phyloP scores from a whole-genome alignment of 2,113 vertebrate genomes.

The Pholis gunnellus region DNA sequence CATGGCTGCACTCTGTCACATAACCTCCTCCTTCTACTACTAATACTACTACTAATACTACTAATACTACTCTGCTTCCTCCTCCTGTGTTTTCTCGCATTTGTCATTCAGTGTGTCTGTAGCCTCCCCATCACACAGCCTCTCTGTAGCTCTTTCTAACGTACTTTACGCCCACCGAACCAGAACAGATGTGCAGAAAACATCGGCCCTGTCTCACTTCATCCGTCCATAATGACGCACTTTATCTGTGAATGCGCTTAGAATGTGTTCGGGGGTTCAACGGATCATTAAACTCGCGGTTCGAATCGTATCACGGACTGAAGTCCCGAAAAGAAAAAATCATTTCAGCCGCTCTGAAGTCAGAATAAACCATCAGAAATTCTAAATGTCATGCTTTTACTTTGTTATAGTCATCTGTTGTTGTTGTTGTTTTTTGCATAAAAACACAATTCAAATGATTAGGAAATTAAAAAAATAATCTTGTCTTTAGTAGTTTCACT shows the following conservation, averaged over 20 bases:
- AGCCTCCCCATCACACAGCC: background rate
- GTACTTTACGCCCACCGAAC: constrained; percentile 44
- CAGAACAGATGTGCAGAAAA: constrained; percentile 59
- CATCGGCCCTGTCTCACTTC: constrained; percentile 54
- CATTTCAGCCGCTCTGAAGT: too few relatives aligned
- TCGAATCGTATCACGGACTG: too few relatives aligned
- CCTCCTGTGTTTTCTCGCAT: background rate
- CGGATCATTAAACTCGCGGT: too few relatives aligned
- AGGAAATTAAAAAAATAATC: too few relatives aligned
- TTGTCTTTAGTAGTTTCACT: too few relatives aligned
- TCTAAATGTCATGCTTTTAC: too few relatives aligned
- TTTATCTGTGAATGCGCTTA: constrained; percentile 48
- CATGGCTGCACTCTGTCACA: constrained; percentile 5
- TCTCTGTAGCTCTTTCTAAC: constrained; percentile 5
- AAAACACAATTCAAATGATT: too few relatives aligned
- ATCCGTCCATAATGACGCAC: constrained; percentile 52
- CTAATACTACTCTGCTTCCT: background rate
- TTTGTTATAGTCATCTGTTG: too few relatives aligned
- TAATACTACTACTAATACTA: background rate
- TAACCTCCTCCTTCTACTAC: background rate
- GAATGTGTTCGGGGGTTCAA: constrained; percentile 11
- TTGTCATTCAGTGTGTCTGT: constrained; percentile 9
- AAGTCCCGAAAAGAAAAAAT: too few relatives aligned
- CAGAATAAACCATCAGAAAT: too few relatives aligned
- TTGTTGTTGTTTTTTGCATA: too few relatives aligned